Evolutionary conservation across 2,888 invertebrate genomes (phyloP).

Genomic region (Mystacides longicornis): DNA sequence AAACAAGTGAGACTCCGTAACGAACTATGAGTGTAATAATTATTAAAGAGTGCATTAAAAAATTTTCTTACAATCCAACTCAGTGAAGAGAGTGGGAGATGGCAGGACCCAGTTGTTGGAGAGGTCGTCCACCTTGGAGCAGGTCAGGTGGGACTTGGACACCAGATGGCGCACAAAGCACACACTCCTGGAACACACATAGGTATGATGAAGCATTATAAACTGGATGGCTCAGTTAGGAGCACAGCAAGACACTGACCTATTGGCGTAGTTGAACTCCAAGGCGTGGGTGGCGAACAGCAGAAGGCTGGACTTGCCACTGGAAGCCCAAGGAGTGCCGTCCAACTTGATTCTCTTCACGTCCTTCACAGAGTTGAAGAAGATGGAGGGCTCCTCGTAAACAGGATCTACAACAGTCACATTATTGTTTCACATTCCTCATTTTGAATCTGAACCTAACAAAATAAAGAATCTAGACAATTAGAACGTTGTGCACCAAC

Average conservation of each 20-base stretch:
- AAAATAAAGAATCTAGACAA: slow-evolving; percentile 14
- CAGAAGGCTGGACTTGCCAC: slow-evolving; percentile 36
- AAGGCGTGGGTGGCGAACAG: slow-evolving; percentile 41
- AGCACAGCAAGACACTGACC: slow-evolving; percentile 32
- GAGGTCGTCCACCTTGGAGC: slow-evolving; percentile 60
- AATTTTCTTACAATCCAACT: slow-evolving; percentile 51
- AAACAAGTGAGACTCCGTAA: no score
- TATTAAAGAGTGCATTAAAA: no score
- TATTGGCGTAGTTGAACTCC: slow-evolving; percentile 39
- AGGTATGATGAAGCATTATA: no score
- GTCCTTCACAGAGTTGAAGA: slow-evolving; percentile 60
- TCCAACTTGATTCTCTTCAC: slow-evolving; percentile 55
- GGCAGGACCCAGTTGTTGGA: slow-evolving; percentile 51
- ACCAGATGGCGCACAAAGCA: slow-evolving; percentile 66
- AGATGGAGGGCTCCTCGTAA: slow-evolving; percentile 54
- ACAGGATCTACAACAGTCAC: slow-evolving; percentile 60
- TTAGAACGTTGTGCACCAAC: no score
- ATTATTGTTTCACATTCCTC: slow-evolving; percentile 24
- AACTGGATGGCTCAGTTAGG: no score
- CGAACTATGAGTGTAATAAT: no score
- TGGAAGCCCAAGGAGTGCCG: slow-evolving; percentile 42
- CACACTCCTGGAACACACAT: slow-evolving; percentile 41
- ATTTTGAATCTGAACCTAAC: neutral
- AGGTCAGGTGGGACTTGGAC: slow-evolving; percentile 50
- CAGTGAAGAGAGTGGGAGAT: slow-evolving; percentile 54